Conservation (phyloP, 2,797 vertebrate genomes). For the Ceyx erithaca region DNA sequence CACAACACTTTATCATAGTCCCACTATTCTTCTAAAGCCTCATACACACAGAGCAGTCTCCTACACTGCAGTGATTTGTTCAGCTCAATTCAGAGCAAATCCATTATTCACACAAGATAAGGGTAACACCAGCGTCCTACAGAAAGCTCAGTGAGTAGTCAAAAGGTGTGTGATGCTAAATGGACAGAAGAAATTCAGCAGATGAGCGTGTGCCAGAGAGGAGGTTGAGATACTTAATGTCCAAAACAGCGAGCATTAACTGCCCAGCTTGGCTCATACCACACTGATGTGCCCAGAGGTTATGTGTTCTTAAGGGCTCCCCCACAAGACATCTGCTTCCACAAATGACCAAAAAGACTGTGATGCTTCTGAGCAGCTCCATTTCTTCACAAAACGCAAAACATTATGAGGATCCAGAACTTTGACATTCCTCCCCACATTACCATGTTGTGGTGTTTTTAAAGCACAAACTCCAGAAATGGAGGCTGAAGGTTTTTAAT, state of each 20-base stretch:
- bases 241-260: neutral
- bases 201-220: neutral
- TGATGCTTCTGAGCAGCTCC: neutral
- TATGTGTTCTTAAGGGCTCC: neutral
- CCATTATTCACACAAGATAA: neutral
- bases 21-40: neutral
- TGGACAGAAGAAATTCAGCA: neutral
- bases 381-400: neutral
- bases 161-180: neutral
- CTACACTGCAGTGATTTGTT: neutral
- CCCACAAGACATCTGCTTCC: neutral
- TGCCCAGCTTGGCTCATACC: neutral
- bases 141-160: neutral
- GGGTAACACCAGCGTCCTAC: neutral
- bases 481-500: neutral
- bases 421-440: neutral
- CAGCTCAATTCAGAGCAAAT: neutral
- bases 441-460: neutral
- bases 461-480: neutral
- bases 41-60: neutral
- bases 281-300: neutral
- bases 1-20: neutral
- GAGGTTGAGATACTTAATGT: neutral
- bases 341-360: neutral
- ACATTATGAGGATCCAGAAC: accelerated